Base-by-base conservation (phyloP, 1,140 invertebrate species). In the Drosophila athabasca region DNA sequence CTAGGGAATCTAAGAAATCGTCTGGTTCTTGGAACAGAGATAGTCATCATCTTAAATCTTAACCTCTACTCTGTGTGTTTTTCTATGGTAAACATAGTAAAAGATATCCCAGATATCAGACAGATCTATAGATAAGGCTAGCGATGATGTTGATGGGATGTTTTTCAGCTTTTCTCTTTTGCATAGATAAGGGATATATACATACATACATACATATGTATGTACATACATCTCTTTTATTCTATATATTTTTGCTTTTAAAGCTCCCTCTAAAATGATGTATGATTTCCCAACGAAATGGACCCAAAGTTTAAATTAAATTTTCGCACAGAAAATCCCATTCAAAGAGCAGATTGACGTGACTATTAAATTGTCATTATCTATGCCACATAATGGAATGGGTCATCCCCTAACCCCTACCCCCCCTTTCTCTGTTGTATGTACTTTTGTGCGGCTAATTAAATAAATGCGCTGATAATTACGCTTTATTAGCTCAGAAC, bases 391-490 rank as follows among this genome's bases (percentile, higher is more conserved):
- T 50, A 60, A 53, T 52, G 9, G 31, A 3, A 3, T 11, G 31
- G 29, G 29, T 31, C 29, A 5, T 8, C 6, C 6, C 29, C 29
- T n/a, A 2, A 11, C 31, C 8, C 3, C 31, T 3, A 1, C 2
- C 8, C 8, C 31, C 31, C 9, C 7, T 7, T 8, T 3, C 31
- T 9, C 31, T 3, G 31, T 58, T 66, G 55, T 53, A 41, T 44
- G 72, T 65, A 83, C 65, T 84, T 84, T 79, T 76, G 64, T 80
- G 72, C 60, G 81, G 76, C 81, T 84, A 84, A 84, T 84, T 84
- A 85, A 84, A 84, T 84, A 84, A 84, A 85, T 85, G 72, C 68
- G 73, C 55, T 57, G 81, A 74, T 84, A 84, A 84, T 84, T 87
- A 74, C 77, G 77, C 82, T 77, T 85, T 84, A 84, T 85, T 84